Evolutionary conservation across 2,113 vertebrate genomes (phyloP), one percentile per base, ranked within the genome.

Genomic region (Oryzias woworae): DNA sequence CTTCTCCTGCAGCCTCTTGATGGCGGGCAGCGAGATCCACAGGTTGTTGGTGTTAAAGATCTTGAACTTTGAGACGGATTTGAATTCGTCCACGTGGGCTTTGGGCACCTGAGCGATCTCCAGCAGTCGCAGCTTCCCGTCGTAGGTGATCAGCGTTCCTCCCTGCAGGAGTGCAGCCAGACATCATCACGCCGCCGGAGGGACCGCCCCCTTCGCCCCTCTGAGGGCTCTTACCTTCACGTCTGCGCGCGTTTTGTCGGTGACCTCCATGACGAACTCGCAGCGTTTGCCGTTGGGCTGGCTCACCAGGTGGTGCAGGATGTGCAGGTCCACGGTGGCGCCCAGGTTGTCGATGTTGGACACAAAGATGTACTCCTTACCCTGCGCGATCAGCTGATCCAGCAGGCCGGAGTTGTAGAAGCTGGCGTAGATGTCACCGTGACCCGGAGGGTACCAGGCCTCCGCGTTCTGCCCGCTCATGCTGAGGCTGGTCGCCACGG

Each of bases 331-430:
- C 50, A 99, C 97, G 0, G 97, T 99, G 85, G 97, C 97, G 3
- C 97, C 97, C 90, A 99, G 92, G 83, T 99, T 99, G 89, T 99
- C 97, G 57, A 99, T 99, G 86, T 99, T 99, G 77, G 97, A 99
- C 80, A 98, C 96, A 63, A 99, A 99, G 89, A 99, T 96, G 81
- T 98, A 99, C 72, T 99, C 97, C 79, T 98, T 98, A 62, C 96
- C 95, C 79, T 98, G 92, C 18, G 68, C 84, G 0, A 98, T 93
- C 31, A 99, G 92, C 78, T 91, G 92, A 66, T 96, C 94, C 62
- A 99, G 85, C 84, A 99, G 91, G 58, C 97, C 97, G 0, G 96
- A 98, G 88, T 97, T 98, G 81, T 95, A 94, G 90, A 99, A 98
- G 77, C 96, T 98, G 85, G 94, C 93, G 0, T 99, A 98, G 84